Conservation (phyloP, 2,113 vertebrate species). For the Myrmecobius fasciatus region DNA sequence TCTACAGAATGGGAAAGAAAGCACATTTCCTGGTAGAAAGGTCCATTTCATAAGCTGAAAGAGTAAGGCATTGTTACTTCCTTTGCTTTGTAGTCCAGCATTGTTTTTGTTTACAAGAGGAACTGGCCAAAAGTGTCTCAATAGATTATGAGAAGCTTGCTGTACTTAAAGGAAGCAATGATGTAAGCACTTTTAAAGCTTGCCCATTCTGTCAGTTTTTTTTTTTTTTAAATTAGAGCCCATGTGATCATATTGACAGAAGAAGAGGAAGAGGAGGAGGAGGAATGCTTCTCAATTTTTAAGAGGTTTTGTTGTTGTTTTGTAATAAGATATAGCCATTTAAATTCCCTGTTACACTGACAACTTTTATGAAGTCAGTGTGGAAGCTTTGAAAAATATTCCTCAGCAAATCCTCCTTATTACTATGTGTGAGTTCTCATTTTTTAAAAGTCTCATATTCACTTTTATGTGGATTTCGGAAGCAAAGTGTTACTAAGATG, state of each 20-base stretch:
- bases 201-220: background rate
- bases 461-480: constrained; percentile 40
- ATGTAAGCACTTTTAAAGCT: background rate
- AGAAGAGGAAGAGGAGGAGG: background rate
- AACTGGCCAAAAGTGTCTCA: background rate
- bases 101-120: constrained; percentile 47
- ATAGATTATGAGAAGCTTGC: background rate
- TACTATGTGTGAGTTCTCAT: background rate
- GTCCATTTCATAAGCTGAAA: background rate
- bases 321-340: constrained; percentile 49
- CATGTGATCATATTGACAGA: background rate
- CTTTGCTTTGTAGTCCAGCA: constrained; percentile 17
- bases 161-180: background rate
- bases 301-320: constrained; percentile 14
- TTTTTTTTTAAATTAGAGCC: background rate
- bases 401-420: constrained; percentile 45
- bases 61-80: background rate
- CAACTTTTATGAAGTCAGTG: constrained; percentile 29
- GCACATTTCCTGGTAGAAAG: background rate
- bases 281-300: constrained; percentile 35
- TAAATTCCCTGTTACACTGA: constrained; percentile 45
- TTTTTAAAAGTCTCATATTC: constrained; percentile 8
- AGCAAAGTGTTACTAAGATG: constrained; percentile 56
- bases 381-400: constrained; percentile 41
- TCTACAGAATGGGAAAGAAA: constrained; percentile 1